A percentile compares a stretch with the other conserved stretches of the same genome.
These are phyloP conservation scores for Linnaemya vulpina DNA, from an alignment of 2,888 invertebrate genomes.

Conservation along the genomic window DNA sequence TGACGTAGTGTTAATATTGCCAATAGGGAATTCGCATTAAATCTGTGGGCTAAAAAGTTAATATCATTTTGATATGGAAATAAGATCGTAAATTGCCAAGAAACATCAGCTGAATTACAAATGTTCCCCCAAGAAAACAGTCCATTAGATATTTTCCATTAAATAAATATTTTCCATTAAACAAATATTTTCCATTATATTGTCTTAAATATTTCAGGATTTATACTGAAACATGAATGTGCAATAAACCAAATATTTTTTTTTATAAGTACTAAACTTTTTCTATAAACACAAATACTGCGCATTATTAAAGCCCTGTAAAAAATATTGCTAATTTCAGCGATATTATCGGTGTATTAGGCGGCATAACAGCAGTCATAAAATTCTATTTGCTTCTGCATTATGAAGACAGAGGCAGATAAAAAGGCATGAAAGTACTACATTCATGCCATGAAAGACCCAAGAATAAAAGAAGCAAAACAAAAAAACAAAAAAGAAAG, in stretches of 20 bases:
- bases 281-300: conserved; percentile 39
- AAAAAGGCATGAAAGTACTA: background rate
- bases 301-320: conserved; percentile 54
- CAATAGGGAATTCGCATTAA: too few relatives aligned
- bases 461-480: background rate
- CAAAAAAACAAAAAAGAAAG: background rate
- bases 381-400: background rate
- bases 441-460: background rate
- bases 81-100: background rate
- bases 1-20: too few relatives aligned
- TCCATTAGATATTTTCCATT: background rate
- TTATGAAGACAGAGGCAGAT: conserved; percentile 9
- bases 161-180: background rate
- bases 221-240: background rate
- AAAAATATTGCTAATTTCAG: conserved; percentile 39
- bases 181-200: background rate
- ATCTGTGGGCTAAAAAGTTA: too few relatives aligned
- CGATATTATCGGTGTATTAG: conserved; percentile 1
- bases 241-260: background rate
- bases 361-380: background rate
- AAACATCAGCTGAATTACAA: background rate
- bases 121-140: background rate
- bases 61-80: too few relatives aligned
- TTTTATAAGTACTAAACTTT: background rate
- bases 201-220: background rate